Conservation (phyloP, 2,113 vertebrate genomes). For the Rynchops niger region DNA sequence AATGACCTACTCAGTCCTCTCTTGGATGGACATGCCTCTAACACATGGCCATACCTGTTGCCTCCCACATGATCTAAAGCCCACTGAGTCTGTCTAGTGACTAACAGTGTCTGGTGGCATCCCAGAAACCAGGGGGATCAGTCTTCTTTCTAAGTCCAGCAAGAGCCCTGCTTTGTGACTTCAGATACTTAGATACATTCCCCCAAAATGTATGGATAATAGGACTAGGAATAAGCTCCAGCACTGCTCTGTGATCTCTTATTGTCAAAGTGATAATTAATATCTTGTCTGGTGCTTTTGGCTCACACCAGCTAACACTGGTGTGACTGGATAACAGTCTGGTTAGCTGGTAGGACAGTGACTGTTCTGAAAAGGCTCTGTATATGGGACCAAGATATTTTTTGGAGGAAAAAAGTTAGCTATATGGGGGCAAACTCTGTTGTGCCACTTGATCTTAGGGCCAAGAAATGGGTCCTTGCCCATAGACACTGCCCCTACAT, state of each 20-base stretch:
- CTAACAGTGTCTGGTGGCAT: neutral
- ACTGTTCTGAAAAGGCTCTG: neutral
- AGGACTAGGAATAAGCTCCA: neutral
- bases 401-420: neutral
- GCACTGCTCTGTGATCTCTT: neutral
- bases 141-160: neutral
- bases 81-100: neutral
- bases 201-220: neutral
- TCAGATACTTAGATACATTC: neutral
- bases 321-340: neutral
- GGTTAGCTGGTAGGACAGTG: neutral
- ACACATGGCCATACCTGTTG: neutral
- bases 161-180: neutral
- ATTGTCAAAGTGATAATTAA: neutral
- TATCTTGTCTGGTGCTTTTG: neutral
- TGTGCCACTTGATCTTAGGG: neutral
- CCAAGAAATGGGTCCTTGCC: neutral
- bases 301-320: neutral
- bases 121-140: neutral
- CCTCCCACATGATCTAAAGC: neutral
- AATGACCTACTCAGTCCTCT: neutral
- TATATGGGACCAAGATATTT: neutral
- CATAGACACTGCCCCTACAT: neutral
- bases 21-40: neutral
- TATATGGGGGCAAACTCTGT: neutral